Percentiles rank a stretch among this genome's conserved stretches.
phyloP scores from a whole-genome alignment of 2,888 invertebrate species.

The Microdon myrmicae region DNA sequence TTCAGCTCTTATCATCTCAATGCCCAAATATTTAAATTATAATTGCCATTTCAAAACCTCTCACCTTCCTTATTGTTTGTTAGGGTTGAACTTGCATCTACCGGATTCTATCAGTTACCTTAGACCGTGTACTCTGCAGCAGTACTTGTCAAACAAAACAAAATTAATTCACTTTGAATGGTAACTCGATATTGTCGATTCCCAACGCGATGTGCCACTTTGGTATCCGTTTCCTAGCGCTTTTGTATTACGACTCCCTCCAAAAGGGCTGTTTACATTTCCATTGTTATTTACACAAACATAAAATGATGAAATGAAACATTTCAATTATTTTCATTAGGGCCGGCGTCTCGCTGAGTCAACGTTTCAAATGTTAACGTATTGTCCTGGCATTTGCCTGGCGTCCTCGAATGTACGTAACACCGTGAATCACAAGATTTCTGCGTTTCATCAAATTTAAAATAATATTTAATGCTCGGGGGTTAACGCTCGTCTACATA shows the following conservation, averaged over 20 bases:
- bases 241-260: not conserved
- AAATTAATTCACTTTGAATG: slow-evolving; percentile 52
- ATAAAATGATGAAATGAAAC: slow-evolving; percentile 45
- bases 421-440: too few relatives aligned
- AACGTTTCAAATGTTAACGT: slow-evolving; percentile 31
- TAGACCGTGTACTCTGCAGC: too few relatives aligned
- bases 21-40: slow-evolving; percentile 43
- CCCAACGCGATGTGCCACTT: slow-evolving; percentile 40
- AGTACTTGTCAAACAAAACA: slow-evolving; percentile 50
- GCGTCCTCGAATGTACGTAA: too few relatives aligned
- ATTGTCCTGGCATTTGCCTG: slow-evolving; percentile 13
- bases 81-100: not conserved
- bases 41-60: slow-evolving; percentile 47
- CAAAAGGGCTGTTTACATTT: slow-evolving; percentile 37
- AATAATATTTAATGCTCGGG: slow-evolving; percentile 46
- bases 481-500: slow-evolving; percentile 33
- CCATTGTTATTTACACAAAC: slow-evolving; percentile 49
- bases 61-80: slow-evolving; percentile 32
- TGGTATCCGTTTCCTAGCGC: slow-evolving; percentile 17
- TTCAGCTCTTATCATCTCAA: slow-evolving; percentile 22
- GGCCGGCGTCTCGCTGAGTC: slow-evolving; percentile 17
- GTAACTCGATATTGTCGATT: slow-evolving; percentile 41
- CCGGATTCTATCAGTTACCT: slow-evolving; percentile 9
- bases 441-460: slow-evolving; percentile 29
- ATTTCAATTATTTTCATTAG: slow-evolving; percentile 37